These are phyloP conservation scores for Arrhopalites spinosus DNA, from an alignment of 2,888 invertebrate genomes.

Conservation along the genomic window DNA sequence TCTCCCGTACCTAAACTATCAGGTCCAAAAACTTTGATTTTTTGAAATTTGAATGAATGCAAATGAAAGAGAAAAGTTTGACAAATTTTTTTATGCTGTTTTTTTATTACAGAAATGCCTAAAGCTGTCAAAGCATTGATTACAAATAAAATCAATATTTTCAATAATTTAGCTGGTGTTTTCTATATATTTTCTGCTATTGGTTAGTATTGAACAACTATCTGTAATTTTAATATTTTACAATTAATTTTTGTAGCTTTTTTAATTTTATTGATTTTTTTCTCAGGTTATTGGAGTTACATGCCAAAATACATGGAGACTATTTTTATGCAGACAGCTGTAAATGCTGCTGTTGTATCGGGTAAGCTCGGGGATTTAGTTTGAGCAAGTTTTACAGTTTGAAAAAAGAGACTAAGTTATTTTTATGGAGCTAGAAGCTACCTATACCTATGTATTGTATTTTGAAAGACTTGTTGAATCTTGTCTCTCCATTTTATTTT, in stretches of 20 bases:
- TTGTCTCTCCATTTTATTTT: too few species aligned
- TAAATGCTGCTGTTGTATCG: constrained; percentile 69
- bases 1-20: constrained; percentile 46
- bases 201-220: constrained; percentile 28
- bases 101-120: constrained; percentile 63
- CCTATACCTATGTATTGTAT: too few species aligned
- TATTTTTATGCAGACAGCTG: constrained; percentile 71
- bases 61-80: too few species aligned
- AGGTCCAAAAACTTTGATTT: constrained; percentile 35
- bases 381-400: background rate
- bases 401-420: too few species aligned
- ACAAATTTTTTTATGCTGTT: constrained; percentile 5
- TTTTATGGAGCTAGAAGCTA: too few species aligned
- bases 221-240: too few species aligned
- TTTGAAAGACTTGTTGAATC: too few species aligned
- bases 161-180: constrained; percentile 69
- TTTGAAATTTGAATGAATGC: background rate
- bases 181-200: constrained; percentile 64
- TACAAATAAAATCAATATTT: constrained; percentile 69
- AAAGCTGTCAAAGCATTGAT: constrained; percentile 66
- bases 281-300: constrained; percentile 70
- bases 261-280: background rate
- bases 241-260: background rate
- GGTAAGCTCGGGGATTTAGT: constrained; percentile 61
- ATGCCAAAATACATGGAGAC: constrained; percentile 76